Base-by-base conservation (phyloP, 2,113 vertebrate genomes). In the Larimichthys crocea region DNA sequence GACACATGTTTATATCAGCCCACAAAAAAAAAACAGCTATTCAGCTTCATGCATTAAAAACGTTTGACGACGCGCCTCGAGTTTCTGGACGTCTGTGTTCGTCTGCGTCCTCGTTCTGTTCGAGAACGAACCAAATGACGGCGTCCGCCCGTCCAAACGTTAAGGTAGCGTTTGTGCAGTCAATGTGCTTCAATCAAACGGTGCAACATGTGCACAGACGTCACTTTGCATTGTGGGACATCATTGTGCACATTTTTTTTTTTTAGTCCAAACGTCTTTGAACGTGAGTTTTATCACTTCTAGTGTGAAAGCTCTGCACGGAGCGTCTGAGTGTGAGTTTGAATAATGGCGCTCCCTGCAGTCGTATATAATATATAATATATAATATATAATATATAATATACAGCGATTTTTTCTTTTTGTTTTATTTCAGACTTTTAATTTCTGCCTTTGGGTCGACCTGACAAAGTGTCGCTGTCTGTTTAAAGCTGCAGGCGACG, bases 1-100 rank as follows among this genome's bases (percentile, higher is more conserved):
- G 26, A 68, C 78, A 87, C 69, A 76, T 88, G 71, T 82, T 49
- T 14, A 0, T 42, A 68, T 22, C 46, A 44, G 16, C n/a, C 22
- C 68, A 40, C 62, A n/a, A n/a, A 67, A n/a, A 53, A 71, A 71
- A n/a, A 53, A 71, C n/a, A 44, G 8, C 42, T 12, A 3, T 16
- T 5, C 24, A 7, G 20, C 29, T 56, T 68, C 10, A 53, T 3
- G 8, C 50, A 26, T n/a, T 22, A 57, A 83, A 55, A 78, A 50
- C 26, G 12, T 75, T 40, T 59, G 71, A 63, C 59, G 22, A 1
- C 0, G 55, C 7, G 7, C 50, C 31, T 16, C 5, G 48, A 74
- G 57, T 64, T 80, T 40, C 44, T 40, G 57, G 22, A 26, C 53
- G 2, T 44, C 9, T 14, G 42, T 40, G 7, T 20, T 29, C 19